phyloP scores from a whole-genome alignment of 2,797 vertebrate genomes.

The Craterocephalus amniculus region DNA sequence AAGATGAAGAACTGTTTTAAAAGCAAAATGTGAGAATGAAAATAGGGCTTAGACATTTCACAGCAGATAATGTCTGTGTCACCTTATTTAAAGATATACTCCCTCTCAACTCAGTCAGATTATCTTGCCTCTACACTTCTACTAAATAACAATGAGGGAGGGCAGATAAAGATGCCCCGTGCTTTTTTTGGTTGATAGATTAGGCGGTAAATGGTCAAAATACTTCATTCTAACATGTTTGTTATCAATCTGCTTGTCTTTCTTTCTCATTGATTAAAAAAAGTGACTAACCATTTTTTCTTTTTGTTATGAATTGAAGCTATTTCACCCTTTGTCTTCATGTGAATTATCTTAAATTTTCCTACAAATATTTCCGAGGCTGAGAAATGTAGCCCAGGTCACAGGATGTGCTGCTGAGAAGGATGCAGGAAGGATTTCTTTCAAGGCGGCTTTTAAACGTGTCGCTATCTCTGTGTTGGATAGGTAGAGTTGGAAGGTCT shows the following conservation, averaged over 20 bases:
- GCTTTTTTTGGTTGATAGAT: slow-evolving; percentile 43
- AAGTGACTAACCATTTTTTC: slow-evolving; percentile 37
- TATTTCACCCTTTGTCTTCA: slow-evolving; percentile 26
- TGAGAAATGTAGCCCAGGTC: slow-evolving; percentile 26
- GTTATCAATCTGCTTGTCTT: slow-evolving; percentile 44
- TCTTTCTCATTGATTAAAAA: slow-evolving; percentile 25
- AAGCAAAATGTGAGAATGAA: background rate
- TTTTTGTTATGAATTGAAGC: slow-evolving; percentile 30
- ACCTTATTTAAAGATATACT: slow-evolving; percentile 34
- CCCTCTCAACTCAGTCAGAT: slow-evolving; percentile 33
- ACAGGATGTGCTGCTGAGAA: slow-evolving; percentile 9
- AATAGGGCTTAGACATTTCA: slow-evolving; percentile 26
- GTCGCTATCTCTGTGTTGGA: slow-evolving; percentile 83
- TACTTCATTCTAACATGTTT: slow-evolving; percentile 46
- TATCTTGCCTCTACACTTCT: slow-evolving; percentile 45
- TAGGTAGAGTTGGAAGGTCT: slow-evolving; percentile 93
- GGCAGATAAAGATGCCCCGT: slow-evolving; percentile 59
- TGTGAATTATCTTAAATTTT: slow-evolving; percentile 34
- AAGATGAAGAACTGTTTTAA: background rate
- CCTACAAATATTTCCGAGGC: slow-evolving; percentile 16
- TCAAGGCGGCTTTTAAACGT: slow-evolving; percentile 29
- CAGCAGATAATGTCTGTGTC: slow-evolving; percentile 24
- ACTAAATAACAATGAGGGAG: slow-evolving; percentile 40
- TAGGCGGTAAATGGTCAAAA: slow-evolving; percentile 47
- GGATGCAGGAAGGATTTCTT: background rate